Evolutionary conservation across 2,113 vertebrate genomes (phyloP), one percentile per base, ranked within the genome.

Genomic region (Hippocampus barbouri): DNA sequence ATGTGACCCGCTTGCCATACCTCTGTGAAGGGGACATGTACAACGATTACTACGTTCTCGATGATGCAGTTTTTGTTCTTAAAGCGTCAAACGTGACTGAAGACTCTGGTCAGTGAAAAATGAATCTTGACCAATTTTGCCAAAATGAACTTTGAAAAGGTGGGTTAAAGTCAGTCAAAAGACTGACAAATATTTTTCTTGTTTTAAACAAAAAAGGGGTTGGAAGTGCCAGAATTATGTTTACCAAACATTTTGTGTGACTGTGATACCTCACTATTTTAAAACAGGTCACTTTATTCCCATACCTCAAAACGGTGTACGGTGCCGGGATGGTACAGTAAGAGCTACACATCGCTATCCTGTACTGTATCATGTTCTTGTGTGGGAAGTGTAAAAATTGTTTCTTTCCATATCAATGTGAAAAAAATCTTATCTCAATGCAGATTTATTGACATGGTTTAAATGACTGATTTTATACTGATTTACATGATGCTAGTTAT

Each of bases 1-100:
- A 95, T 15, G 94, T 99, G 83, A 99, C 96, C 56, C 94, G 97
- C 75, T 82, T 99, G 87, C 97, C 97, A 0, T 99, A 99, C 89
- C 93, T 99, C 66, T 99, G 97, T 40, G 97, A 99, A 81, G 97
- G 97, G 2, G 97, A 99, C 85, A 96, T 98, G 94, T 96, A 98
- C 49, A 96, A 95, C 51, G 96, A 98, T 86, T 98, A 97, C 91
- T 99, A 98, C 0, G 93, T 98, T 34, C 90, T 99, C 61, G 96
- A 99, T 16, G 96, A 99, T 27, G 97, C 95, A 0, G 97, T 99
- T 77, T 98, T 99, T 49, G 93, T 99, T 40, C 93, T 99, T 21
- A 97, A 89, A 77, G 83, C 86, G 57, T 76, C 78, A n/a, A 78
- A 76, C n/a, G 66, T 79, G 1, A 76, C 54, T 66, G 62, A 66